Conservation (phyloP, 2,113 vertebrate genomes). For the Microcebus lehilahytsara region DNA sequence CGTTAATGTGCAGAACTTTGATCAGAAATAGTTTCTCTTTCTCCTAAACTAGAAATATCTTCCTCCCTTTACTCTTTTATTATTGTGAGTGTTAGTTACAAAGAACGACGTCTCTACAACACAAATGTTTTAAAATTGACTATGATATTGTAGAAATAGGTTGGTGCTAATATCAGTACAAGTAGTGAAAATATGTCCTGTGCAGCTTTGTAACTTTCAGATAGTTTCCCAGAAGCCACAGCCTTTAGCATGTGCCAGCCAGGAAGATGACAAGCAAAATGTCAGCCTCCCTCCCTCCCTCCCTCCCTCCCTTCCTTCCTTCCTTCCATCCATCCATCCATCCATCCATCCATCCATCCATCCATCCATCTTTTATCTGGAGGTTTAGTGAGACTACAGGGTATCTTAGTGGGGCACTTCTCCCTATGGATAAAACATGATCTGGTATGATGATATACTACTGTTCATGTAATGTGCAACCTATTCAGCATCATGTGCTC, state of each 20-base stretch:
- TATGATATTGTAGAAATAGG: background rate
- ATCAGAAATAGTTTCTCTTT: background rate
- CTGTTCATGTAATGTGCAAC: background rate
- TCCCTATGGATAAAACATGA: background rate
- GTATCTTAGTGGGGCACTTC: background rate
- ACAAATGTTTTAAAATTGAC: background rate
- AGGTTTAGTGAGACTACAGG: background rate
- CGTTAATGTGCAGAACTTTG: background rate
- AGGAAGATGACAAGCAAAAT: background rate
- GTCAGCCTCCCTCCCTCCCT: background rate
- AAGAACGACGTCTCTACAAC: background rate
- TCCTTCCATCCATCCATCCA: background rate
- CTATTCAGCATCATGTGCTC: background rate
- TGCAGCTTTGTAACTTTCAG: background rate
- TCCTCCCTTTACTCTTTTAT: background rate
- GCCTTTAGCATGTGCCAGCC: no score
- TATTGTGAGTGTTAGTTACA: background rate
- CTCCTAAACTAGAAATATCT: background rate
- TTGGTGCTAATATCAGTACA: no score
- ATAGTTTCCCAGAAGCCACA: background rate
- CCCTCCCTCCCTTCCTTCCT: background rate
- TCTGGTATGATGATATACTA: background rate
- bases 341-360: accelerated
- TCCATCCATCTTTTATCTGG: background rate
- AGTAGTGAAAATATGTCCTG: background rate